phyloP scores from a whole-genome alignment of 2,113 vertebrate species.

The Myodes glareolus region DNA sequence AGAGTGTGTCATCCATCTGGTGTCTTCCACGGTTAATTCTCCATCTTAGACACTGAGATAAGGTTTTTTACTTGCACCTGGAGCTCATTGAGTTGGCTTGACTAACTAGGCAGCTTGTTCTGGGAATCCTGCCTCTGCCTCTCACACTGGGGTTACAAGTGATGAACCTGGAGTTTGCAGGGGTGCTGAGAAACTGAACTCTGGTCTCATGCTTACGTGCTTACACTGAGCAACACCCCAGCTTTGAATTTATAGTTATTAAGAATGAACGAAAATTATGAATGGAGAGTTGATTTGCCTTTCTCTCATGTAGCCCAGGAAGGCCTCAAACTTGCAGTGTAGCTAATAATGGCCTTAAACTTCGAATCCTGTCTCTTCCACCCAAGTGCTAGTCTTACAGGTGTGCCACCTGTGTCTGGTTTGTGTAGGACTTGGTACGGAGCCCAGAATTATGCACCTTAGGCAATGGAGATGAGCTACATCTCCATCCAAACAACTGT shows the following conservation, averaged over 20 bases:
- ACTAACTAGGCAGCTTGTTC: background rate
- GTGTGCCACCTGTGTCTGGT: background rate
- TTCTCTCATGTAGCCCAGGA: background rate
- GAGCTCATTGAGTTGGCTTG: background rate
- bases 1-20: no score
- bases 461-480: background rate
- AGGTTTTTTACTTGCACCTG: background rate
- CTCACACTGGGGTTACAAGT: background rate
- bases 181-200: background rate
- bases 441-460: background rate
- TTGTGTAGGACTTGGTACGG: background rate
- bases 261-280: background rate
- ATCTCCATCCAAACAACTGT: background rate
- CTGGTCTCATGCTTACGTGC: background rate
- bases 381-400: no score
- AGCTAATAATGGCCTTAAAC: no score
- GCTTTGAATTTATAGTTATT: background rate
- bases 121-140: no score
- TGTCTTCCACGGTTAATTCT: background rate
- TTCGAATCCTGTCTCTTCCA: background rate
- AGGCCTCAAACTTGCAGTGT: no score
- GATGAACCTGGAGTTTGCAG: background rate
- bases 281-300: background rate
- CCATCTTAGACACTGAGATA: background rate
- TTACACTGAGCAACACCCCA: background rate